Conservation (phyloP, 2,113 vertebrate species). For the Cebidichthys violaceus region DNA sequence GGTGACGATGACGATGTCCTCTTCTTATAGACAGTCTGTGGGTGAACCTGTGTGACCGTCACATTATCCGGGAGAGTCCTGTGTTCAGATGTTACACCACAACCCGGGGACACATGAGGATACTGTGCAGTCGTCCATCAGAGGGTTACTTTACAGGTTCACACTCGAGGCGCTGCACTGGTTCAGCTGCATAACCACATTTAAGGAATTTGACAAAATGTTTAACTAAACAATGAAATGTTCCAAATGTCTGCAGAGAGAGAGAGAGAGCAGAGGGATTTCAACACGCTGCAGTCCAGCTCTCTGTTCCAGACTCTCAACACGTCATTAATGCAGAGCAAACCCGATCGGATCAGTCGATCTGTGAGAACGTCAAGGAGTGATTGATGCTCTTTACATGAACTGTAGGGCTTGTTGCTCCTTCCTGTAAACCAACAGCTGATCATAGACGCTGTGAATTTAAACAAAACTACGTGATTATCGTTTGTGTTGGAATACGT, state of each 20-base stretch:
- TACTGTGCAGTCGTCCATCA: too few relatives aligned
- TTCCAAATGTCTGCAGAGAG: not conserved
- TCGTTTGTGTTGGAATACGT: too few relatives aligned
- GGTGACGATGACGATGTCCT: too few relatives aligned
- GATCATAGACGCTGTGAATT: too few relatives aligned
- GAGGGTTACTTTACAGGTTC: too few relatives aligned
- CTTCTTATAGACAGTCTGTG: too few relatives aligned
- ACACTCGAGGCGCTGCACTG: too few relatives aligned
- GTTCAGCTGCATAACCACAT: not conserved
- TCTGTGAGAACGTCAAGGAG: not conserved
- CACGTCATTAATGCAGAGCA: not conserved
- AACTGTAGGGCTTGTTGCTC: not conserved
- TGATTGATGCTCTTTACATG: not conserved
- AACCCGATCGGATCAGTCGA: slow-evolving; percentile 10
- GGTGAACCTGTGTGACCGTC: not conserved
- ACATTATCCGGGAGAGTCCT: not conserved
- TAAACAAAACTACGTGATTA: too few relatives aligned
- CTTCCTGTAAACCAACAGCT: not conserved
- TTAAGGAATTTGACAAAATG: not conserved
- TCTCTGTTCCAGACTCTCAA: not conserved
- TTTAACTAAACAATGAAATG: not conserved
- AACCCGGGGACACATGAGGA: too few relatives aligned
- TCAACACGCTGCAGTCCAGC: too few relatives aligned
- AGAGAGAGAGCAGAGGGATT: slow-evolving; percentile 10
- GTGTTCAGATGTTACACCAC: too few relatives aligned